Evolutionary conservation across 2,113 vertebrate genomes (phyloP).

Genomic region (Salvator merianae): DNA sequence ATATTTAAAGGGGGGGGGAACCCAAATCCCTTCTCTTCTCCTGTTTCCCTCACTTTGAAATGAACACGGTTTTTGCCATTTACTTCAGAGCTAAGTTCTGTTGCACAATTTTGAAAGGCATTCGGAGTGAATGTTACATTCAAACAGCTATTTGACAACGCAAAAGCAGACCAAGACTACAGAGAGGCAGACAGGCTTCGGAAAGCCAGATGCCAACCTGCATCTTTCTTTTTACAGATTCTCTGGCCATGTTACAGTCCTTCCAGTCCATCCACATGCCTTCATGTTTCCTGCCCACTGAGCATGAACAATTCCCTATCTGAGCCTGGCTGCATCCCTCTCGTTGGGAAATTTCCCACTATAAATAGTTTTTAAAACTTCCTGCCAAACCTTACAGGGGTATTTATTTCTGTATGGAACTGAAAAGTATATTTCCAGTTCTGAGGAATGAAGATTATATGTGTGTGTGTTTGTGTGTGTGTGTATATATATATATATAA

Average conservation of each 20-base stretch:
- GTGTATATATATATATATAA: too few relatives aligned
- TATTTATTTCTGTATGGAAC: constrained; percentile 5
- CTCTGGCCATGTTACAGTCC: neutral
- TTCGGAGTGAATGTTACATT: neutral
- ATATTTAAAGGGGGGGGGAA: neutral
- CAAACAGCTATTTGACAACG: constrained; percentile 7
- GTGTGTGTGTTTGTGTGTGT: too few relatives aligned
- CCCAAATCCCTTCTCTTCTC: neutral
- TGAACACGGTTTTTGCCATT: neutral
- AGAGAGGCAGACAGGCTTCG: neutral
- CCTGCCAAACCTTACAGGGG: neutral
- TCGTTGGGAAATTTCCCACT: constrained; percentile 7
- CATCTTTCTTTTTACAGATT: neutral
- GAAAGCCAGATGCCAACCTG: neutral
- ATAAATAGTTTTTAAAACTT: constrained; percentile 6
- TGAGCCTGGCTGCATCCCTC: neutral
- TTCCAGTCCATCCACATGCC: neutral
- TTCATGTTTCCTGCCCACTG: neutral
- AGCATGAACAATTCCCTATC: constrained; percentile 2
- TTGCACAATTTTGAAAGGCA: neutral
- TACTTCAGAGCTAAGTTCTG: neutral
- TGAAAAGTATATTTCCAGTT: neutral
- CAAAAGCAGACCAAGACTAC: neutral
- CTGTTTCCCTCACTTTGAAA: neutral
- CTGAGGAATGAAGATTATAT: neutral